Percentiles rank a stretch among this genome's conserved stretches.
These are phyloP conservation scores for Poeciliopsis retropinna DNA, from an alignment of 2,113 vertebrate species.

Conservation along the genomic window DNA sequence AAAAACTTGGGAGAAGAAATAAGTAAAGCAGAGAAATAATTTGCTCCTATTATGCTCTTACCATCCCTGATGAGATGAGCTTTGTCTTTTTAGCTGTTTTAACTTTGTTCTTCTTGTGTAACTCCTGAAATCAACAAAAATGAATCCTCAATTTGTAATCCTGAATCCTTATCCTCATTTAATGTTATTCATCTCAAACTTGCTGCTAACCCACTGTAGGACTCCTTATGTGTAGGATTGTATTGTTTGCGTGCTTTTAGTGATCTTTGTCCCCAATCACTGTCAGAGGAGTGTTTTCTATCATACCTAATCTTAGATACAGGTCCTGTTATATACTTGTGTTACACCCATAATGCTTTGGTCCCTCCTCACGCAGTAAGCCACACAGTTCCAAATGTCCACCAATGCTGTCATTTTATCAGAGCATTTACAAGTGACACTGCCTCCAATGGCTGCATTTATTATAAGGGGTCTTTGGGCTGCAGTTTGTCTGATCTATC, in stretches of 20 bases:
- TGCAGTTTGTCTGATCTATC: too few species aligned
- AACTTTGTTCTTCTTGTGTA: constrained; percentile 55
- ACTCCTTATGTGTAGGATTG: neutral
- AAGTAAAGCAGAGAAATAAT: neutral
- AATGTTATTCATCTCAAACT: neutral
- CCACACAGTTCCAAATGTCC: constrained; percentile 54
- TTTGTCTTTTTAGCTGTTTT: constrained; percentile 45
- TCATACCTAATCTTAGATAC: constrained; percentile 72
- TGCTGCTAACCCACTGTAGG: neutral
- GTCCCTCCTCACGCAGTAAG: constrained; percentile 54
- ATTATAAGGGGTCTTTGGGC: too few species aligned
- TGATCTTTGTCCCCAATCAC: neutral
- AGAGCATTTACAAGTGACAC: constrained; percentile 39
- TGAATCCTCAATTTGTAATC: neutral
- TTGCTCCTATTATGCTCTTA: constrained; percentile 41
- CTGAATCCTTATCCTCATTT: neutral
- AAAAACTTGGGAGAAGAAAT: neutral
- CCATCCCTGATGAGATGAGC: constrained; percentile 69
- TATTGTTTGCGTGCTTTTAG: neutral
- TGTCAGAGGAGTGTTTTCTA: neutral
- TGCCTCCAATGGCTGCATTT: too few species aligned
- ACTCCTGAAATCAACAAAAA: constrained; percentile 63
- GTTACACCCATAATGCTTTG: constrained; percentile 29
- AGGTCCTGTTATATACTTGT: constrained; percentile 66
- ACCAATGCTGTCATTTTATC: constrained; percentile 40